Evolutionary conservation across 2,797 vertebrate species (phyloP).

Genomic region (Huso huso): DNA sequence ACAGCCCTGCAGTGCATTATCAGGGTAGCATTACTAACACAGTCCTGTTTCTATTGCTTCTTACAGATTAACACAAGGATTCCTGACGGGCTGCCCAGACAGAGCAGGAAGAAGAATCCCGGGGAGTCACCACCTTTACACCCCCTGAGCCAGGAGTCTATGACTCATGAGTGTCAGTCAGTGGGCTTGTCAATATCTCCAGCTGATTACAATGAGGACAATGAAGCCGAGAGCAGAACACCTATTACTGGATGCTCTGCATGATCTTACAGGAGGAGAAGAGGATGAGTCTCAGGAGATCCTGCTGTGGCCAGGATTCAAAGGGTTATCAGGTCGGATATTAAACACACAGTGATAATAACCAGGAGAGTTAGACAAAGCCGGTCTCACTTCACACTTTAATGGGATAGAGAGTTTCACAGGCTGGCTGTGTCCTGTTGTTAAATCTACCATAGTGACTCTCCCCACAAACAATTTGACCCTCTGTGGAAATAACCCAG

Average conservation of each 20-base stretch:
- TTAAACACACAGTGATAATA: conserved; percentile 50
- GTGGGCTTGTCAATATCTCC: not conserved
- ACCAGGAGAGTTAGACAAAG: conserved; percentile 29
- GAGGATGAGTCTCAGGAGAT: conserved; percentile 35
- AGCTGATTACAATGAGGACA: not conserved
- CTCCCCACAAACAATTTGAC: conserved; percentile 1
- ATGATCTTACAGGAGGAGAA: conserved; percentile 23
- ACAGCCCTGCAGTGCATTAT: too few relatives aligned
- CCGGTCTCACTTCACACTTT: conserved; percentile 25
- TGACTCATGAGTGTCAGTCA: too few relatives aligned
- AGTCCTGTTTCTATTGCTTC: too few relatives aligned
- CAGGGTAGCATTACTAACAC: too few relatives aligned
- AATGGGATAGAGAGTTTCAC: conserved; percentile 31
- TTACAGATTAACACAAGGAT: too few relatives aligned
- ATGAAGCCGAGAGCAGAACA: not conserved
- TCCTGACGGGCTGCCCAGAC: too few relatives aligned
- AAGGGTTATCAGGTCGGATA: conserved; percentile 49
- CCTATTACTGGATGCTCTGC: not conserved
- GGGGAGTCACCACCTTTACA: too few relatives aligned
- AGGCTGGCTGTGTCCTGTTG: conserved; percentile 21
- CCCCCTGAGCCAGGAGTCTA: too few relatives aligned
- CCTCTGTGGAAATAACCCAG: not conserved
- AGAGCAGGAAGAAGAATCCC: too few relatives aligned
- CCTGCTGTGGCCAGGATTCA: conserved; percentile 30
- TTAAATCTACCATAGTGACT: conserved; percentile 15